These are phyloP conservation scores for Toxotes chatareus DNA, from an alignment of 2,113 vertebrate species.

Conservation along the genomic window DNA sequence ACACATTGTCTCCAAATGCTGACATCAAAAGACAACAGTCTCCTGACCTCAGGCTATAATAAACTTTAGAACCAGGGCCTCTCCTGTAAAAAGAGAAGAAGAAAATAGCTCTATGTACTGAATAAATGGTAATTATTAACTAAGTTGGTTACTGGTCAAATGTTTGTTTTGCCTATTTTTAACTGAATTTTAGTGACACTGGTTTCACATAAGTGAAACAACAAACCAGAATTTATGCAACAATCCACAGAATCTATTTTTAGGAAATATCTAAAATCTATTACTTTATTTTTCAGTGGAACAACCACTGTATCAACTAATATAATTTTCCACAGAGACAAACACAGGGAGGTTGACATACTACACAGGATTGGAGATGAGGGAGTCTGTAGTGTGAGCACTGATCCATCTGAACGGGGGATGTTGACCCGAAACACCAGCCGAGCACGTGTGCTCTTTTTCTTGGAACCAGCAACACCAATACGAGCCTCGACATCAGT, in stretches of 20 bases:
- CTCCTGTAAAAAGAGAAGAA: constrained; percentile 1
- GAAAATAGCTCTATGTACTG: constrained; percentile 21
- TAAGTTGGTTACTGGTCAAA: constrained; percentile 45
- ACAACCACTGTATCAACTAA: not conserved
- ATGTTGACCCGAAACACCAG: constrained; percentile 97
- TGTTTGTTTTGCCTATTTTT: constrained; percentile 12
- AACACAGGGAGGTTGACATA: constrained; percentile 82
- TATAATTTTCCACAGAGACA: not conserved
- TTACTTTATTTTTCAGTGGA: not conserved
- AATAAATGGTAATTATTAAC: constrained; percentile 44
- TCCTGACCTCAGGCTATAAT: constrained; percentile 40
- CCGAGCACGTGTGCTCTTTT: constrained; percentile 97
- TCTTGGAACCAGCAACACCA: constrained; percentile 97
- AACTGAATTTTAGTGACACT: not conserved
- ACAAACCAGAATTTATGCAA: not conserved
- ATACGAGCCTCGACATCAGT: constrained; percentile 98
- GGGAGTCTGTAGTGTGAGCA: constrained; percentile 93
- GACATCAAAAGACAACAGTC: constrained; percentile 44
- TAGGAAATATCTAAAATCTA: not conserved
- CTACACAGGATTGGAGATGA: constrained; percentile 97
- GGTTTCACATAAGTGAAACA: not conserved
- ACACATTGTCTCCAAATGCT: constrained; percentile 43
- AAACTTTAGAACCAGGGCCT: constrained; percentile 35
- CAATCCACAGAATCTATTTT: not conserved
- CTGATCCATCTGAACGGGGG: constrained; percentile 91